phyloP scores from a whole-genome alignment of 2,797 vertebrate genomes.

The Tragopan temminckii region DNA sequence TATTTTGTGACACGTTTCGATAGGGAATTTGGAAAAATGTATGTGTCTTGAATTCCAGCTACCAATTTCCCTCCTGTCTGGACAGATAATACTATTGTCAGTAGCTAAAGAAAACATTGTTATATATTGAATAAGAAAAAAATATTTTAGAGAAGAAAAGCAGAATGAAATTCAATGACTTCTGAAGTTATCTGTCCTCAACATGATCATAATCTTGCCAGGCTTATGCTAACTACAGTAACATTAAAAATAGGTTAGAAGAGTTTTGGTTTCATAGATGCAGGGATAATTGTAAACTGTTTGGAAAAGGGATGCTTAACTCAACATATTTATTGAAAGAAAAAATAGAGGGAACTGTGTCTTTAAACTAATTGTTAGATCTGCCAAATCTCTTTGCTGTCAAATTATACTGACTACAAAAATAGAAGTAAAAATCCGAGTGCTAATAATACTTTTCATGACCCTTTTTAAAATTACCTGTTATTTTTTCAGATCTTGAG shows the following conservation, averaged over 20 bases:
- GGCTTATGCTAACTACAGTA: background rate
- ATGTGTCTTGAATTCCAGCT: background rate
- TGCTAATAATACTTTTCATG: background rate
- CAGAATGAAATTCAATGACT: background rate
- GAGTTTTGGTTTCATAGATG: background rate
- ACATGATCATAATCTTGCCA: background rate
- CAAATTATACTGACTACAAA: background rate
- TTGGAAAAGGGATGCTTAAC: background rate
- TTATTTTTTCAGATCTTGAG: background rate
- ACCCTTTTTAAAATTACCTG: background rate
- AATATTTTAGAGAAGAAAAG: background rate
- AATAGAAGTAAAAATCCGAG: background rate
- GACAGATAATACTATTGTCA: background rate
- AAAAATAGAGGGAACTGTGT: background rate
- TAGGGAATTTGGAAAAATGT: background rate
- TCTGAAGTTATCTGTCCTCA: background rate
- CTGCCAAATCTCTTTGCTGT: background rate
- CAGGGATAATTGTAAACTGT: background rate
- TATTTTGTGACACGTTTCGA: background rate
- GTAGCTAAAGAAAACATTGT: background rate
- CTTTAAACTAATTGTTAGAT: background rate
- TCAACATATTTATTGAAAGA: background rate
- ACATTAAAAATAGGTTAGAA: background rate
- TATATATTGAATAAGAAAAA: background rate
- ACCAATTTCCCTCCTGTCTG: background rate